Percentiles rank a stretch among this genome's conserved stretches.
Evolutionary conservation across 2,888 invertebrate genomes (phyloP).

Genomic region (Nomada fucata): DNA sequence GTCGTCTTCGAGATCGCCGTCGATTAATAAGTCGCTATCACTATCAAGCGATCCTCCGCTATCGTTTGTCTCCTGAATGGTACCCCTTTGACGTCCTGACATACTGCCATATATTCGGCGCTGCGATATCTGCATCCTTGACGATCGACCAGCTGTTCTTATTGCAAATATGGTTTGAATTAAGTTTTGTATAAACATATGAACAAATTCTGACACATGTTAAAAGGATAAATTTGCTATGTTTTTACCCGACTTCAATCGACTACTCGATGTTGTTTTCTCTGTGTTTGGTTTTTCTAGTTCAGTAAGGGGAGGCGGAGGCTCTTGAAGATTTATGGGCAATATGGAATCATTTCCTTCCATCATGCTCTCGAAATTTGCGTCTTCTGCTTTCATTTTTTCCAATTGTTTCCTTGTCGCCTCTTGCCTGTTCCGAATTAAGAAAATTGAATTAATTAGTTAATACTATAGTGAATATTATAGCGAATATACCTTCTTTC

Average conservation of each 20-base stretch:
- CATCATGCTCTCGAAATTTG: slow-evolving; percentile 84
- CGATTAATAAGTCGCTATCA: slow-evolving; percentile 86
- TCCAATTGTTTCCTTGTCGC: slow-evolving; percentile 86
- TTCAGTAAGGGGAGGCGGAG: slow-evolving; percentile 72
- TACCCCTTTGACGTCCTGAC: slow-evolving; percentile 83
- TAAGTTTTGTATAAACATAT: background rate
- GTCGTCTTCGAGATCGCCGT: slow-evolving; percentile 87
- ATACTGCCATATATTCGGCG: slow-evolving; percentile 87
- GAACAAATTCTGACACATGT: background rate
- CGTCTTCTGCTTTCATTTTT: slow-evolving; percentile 86
- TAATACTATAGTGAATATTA: background rate
- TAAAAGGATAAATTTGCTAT: background rate
- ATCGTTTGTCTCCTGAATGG: slow-evolving; percentile 79
- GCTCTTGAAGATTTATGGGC: slow-evolving; percentile 79
- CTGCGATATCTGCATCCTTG: slow-evolving; percentile 77
- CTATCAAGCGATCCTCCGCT: slow-evolving; percentile 82
- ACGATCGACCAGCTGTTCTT: slow-evolving; percentile 74
- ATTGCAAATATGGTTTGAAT: slow-evolving; percentile 12
- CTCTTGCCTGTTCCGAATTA: slow-evolving; percentile 77
- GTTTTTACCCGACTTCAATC: slow-evolving; percentile 69
- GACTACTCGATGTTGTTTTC: slow-evolving; percentile 67
- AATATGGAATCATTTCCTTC: slow-evolving; percentile 83
- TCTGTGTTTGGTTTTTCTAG: slow-evolving; percentile 75
- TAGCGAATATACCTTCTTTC: slow-evolving; percentile 86
- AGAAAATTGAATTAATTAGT: slow-evolving; percentile 2